These are phyloP conservation scores for Hemibagrus guttatus DNA, from an alignment of 2,797 vertebrate genomes.

Conservation along the genomic window DNA sequence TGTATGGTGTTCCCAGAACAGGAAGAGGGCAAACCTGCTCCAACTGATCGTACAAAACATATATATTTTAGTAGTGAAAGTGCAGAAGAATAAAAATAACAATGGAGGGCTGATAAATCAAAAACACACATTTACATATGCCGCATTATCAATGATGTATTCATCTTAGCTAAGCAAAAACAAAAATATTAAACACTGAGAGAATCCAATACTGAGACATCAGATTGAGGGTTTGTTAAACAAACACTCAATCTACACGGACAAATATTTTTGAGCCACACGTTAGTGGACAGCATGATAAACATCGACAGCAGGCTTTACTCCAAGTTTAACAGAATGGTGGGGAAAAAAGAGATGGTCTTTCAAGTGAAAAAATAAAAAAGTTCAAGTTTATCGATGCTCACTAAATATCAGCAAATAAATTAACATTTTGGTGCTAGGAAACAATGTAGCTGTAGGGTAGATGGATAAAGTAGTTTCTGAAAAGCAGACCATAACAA, in stretches of 20 bases:
- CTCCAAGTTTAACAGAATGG: slow-evolving; percentile 8
- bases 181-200: slow-evolving; percentile 4
- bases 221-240: slow-evolving; percentile 13
- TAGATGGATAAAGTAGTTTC: slow-evolving; percentile 41
- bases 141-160: slow-evolving; percentile 71
- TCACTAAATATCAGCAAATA: slow-evolving; percentile 51
- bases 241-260: background rate
- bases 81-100: slow-evolving; percentile 68
- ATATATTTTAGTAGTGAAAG: slow-evolving; percentile 76
- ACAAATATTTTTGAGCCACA: slow-evolving; percentile 32
- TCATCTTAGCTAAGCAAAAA: slow-evolving; percentile 20
- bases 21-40: background rate
- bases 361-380: slow-evolving; percentile 24
- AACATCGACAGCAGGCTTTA: slow-evolving; percentile 12
- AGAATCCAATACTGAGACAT: slow-evolving; percentile 26
- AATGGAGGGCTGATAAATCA: slow-evolving; percentile 45
- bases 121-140: slow-evolving; percentile 74
- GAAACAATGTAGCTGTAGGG: background rate
- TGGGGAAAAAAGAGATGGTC: background rate
- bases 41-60: slow-evolving; percentile 29
- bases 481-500: slow-evolving; percentile 33
- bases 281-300: slow-evolving; percentile 11
- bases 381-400: slow-evolving; percentile 51
- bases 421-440: slow-evolving; percentile 48
- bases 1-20: background rate